These are phyloP conservation scores for Hippocampus barbouri DNA, from an alignment of 2,113 vertebrate genomes.

Conservation along the genomic window DNA sequence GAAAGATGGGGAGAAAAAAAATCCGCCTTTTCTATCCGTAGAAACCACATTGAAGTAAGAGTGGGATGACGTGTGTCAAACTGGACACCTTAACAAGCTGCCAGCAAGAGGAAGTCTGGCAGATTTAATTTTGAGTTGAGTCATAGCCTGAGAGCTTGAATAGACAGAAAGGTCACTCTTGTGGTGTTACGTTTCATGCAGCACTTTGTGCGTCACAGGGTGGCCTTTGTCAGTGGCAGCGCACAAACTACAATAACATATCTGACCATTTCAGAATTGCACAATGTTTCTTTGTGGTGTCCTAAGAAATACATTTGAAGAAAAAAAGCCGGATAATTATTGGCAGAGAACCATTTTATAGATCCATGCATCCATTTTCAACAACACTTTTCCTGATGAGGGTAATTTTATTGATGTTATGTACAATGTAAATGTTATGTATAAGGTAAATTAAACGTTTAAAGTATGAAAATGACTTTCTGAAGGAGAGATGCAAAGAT, in stretches of 20 bases:
- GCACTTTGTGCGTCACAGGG: neutral
- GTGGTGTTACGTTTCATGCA: neutral
- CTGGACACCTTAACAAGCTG: neutral
- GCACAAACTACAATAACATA: neutral
- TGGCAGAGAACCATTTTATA: too few species aligned
- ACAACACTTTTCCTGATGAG: too few species aligned
- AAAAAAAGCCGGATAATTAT: too few species aligned
- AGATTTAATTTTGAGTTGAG: slow-evolving; percentile 3
- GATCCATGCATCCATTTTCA: too few species aligned
- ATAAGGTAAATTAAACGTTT: neutral
- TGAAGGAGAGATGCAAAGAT: neutral
- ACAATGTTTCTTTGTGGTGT: too few species aligned
- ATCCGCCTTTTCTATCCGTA: slow-evolving; percentile 2
- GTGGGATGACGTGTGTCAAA: slow-evolving; percentile 7
- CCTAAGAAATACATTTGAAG: too few species aligned
- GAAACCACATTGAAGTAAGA: slow-evolving; percentile 5
- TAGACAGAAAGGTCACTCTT: slow-evolving; percentile 8
- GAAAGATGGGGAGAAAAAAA: neutral
- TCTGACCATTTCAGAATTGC: too few species aligned
- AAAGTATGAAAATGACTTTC: neutral
- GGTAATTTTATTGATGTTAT: too few species aligned
- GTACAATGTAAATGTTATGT: too few species aligned
- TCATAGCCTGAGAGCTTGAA: slow-evolving; percentile 17
- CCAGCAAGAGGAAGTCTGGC: neutral
- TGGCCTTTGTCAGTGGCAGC: neutral